Base-by-base conservation (phyloP, 2,797 vertebrate genomes). In the Netta rufina region DNA sequence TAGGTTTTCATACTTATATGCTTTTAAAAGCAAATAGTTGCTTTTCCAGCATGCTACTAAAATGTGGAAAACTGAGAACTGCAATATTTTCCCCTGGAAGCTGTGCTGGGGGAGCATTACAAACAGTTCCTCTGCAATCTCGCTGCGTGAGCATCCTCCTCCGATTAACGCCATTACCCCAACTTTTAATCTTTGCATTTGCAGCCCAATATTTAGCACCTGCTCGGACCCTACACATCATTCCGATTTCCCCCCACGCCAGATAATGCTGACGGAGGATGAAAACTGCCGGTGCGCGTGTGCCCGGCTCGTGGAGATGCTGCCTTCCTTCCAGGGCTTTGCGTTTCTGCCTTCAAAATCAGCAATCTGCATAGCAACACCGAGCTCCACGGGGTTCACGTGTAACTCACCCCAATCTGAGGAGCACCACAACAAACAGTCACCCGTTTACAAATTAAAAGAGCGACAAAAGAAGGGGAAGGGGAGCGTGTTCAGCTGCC, bases 351-450 rank as follows among this genome's bases (percentile, higher is more conserved):
- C 90, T 57, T 57, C 89, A 14, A 67, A 90, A 80, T 51, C 83
- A n/a, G 77, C 69, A 86, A 62, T 91, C 91, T 92, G 89, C 89
- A 88, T 85, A 88, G 82, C 85, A 92, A 88, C 94, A 71, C 84
- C 18, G 43, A 76, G 69, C 81, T 92, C 71, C 2, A 6, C 4
- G 2, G 72, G 60, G 43, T 9, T 65, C n/a, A 12, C 33, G 0
- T 64, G 80, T 54, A 71, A 39, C 64, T 66, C 74, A 53, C 87
- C 87, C 84, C 89, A 92, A 87, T 45, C 56, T 24, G 32, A 54
- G 87, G 76, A 54, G 84, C 87, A 73, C 36, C 60, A 56, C 67
- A 51, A 78, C 80, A 72, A 79, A 82, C 75, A 84, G 87, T 90
- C 72, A 53, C 6, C 61, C 33, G 4, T 65, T 82, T 66, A 66